Base-by-base conservation (phyloP, 2,888 invertebrate genomes). In the Eupithecia centaureata region DNA sequence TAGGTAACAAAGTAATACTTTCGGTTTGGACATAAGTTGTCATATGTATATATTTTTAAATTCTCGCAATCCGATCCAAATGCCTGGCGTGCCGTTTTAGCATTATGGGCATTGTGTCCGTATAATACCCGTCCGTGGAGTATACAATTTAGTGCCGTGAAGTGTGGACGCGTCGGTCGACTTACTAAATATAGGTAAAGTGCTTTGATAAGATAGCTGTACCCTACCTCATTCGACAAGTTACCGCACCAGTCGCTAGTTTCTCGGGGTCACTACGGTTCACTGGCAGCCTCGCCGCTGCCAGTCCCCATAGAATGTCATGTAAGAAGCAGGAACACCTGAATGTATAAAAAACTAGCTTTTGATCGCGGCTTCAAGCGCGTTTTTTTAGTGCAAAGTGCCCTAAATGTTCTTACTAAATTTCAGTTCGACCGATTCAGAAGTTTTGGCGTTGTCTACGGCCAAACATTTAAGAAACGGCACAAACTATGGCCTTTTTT, bases 181-280 rank as follows among this genome's bases (percentile, higher is more conserved):
- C 30, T 30, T 54, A 54, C 32, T 35, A 69, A 32, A 47, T 38
- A 27, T 63, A 32, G 68, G 68, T 68, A 65, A 68, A 56, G 28
- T n/a, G 5, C 30, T 58, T 63, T 63, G 68, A 69, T 68, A 65
- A 69, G 65, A 68, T 70, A 77, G 76, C 47, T 47, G 10, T 47
- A 12, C 22, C 47, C 47, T 47, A 47, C 47, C 47, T 47, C 79
- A 15, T 18, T 81, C 78, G 2, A 33, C 18, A 56, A 56, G 56
- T 30, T 56, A n/a, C n/a, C n/a, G n/a, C 28, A 18, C 27, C 7
- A 22, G 61, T 62, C 59, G n/a, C 42, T 76, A 65, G 73, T 68
- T 71, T 71, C 75, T 75, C 73, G 82, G 79, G 85, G 84, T 85
- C 86, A 82, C 81, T 79, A 80, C 82, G 82, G 88, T 84, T 90